Evolutionary conservation across 2,113 vertebrate species (phyloP).

Genomic region (Dolichallabes microphthalmus): DNA sequence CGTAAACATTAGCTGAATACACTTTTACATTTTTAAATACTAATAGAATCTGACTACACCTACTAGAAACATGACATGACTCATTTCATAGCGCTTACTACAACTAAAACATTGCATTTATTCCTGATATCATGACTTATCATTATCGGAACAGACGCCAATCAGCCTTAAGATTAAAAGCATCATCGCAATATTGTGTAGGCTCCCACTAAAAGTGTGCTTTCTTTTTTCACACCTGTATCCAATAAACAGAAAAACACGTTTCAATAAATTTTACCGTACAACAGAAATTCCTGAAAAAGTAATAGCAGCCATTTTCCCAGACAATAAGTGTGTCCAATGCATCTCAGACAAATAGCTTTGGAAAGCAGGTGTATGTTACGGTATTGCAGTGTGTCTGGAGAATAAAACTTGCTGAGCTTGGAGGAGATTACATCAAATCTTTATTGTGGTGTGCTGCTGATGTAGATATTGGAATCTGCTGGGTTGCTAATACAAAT

Average conservation of each 20-base stretch:
- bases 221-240: neutral
- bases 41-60: neutral
- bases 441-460: neutral
- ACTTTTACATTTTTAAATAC: neutral
- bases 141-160: neutral
- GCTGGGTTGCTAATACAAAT: neutral
- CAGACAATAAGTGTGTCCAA: neutral
- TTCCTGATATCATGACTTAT: neutral
- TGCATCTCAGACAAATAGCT: neutral
- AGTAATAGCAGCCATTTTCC: neutral
- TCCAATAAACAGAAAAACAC: neutral
- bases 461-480: slow-evolving; percentile 3
- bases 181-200: too few relatives aligned
- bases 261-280: neutral
- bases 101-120: neutral
- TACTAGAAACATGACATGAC: neutral
- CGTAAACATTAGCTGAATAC: neutral
- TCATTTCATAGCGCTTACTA: neutral
- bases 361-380: neutral
- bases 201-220: neutral
- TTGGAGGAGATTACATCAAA: slow-evolving; percentile 14
- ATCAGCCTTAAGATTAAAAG: too few relatives aligned
- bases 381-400: neutral
- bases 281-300: neutral
- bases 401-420: slow-evolving; percentile 2